Base-by-base conservation (phyloP, 2,888 invertebrate genomes). In the Euproctis similis region DNA sequence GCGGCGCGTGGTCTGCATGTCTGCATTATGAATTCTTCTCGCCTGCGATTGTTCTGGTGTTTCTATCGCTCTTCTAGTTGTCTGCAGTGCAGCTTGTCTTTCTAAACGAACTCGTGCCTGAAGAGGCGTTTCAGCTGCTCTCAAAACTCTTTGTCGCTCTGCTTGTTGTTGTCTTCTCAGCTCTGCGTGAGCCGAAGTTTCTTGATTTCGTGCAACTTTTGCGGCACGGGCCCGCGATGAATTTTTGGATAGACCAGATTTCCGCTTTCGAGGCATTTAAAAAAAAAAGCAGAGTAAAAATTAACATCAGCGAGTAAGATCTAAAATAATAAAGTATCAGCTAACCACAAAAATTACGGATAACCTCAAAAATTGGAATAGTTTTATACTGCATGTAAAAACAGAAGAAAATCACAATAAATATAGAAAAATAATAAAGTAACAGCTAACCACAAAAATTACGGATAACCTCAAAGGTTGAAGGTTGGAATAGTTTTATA, bases 121-220 rank as follows among this genome's bases (percentile, higher is more conserved):
- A 28, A 12, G 28, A 28, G 12, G 21, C 12, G 28, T 20, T 28
- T 28, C 28, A 28, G 28, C 20, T 12, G 28, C 28, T 28, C 19
- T 19, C 22, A 22, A 21, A 28, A 13, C 13, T 6, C 16, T 22
- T 28, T 28, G 28, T 22, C 28, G 28, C 22, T 21, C 14, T 2
- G 28, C 28, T 28, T 28, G 22, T 10, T 28, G 21, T 28, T 28
- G 22, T 28, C 28, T 28, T 28, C 28, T 28, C 28, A 21, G 22
- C 28, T 28, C 28, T 28, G 28, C 22, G 12, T 28, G 28, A 28
- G 8, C 21, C 22, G 22, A 28, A 28, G 28, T 7, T 28, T 28
- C 22, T 28, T 21, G 28, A 28, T 28, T 28, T 28, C 28, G 28
- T 28, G 28, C 28, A 28, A 27, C 27, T 27, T 19, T 27, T 27